Base-by-base conservation (phyloP, 2,888 invertebrate genomes). In the Trypoxylon attenuatum region DNA sequence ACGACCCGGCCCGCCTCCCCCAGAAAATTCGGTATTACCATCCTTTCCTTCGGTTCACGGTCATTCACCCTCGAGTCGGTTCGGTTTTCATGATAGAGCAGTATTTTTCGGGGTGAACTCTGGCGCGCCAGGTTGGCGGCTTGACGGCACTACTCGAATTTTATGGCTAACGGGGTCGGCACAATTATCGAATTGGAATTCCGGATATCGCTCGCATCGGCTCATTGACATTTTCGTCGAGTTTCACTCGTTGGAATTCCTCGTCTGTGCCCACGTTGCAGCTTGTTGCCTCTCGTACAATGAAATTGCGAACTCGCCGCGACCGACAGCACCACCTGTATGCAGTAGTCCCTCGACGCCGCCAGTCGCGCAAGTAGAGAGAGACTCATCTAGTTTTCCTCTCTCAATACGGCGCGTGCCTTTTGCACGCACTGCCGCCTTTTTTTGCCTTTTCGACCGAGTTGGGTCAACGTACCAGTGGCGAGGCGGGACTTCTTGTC, bases 141-240 rank as follows among this genome's bases (percentile, higher is more conserved):
- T n/a, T n/a, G n/a, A n/a, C n/a, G n/a, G n/a, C n/a, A n/a, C n/a
- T n/a, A n/a, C n/a, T 8, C 25, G 5, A 13, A 10, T 33, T 33
- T 8, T 13, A 3, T 13, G 33, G 8, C 10, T 10, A 33, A n/a
- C n/a, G 33, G n/a, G 13, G 13, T 33, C 10, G 33, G 13, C 33
- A 33, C 33, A 65, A 65, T 65, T 65, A 61, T 61, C 51, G 61
- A 51, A 61, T 61, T 61, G 50, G 51, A 51, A 65, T 65, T 61
- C 65, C 22, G 51, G 53, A 61, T 65, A 61, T 61, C 50, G 42
- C 51, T 46, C 50, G 54, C 59, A 53, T 59, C 61, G 57, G 46
- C 76, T 76, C 76, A 76, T 76, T 76, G 76, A 62, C 73, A 76
- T 76, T 69, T 73, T 65, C 76, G 58, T 60, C 59, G 69, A 69